Percentiles rank a stretch among this genome's conserved stretches.
Evolutionary conservation across 2,888 invertebrate species (phyloP).

Genomic region (Phaonia tiefii): DNA sequence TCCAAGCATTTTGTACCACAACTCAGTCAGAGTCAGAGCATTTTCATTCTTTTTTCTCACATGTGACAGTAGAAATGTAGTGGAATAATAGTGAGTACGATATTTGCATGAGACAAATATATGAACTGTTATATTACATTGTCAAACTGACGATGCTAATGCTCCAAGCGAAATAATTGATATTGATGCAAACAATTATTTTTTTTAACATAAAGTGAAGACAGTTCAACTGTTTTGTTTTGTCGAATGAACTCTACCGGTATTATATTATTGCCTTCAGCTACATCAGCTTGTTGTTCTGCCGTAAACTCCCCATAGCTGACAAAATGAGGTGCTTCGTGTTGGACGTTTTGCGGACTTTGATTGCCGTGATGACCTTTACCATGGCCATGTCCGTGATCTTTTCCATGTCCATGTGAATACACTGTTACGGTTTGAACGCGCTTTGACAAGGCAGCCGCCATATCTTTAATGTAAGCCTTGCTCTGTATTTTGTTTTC

Average conservation of each 20-base stretch:
- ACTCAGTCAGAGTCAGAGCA: too few species aligned
- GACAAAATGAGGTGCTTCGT: too few species aligned
- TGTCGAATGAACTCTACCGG: conserved; percentile 27
- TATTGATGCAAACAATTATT: too few species aligned
- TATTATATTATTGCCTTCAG: conserved; percentile 70
- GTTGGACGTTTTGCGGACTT: conserved; percentile 23
- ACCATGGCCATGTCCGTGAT: conserved; percentile 60
- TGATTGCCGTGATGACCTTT: conserved; percentile 60
- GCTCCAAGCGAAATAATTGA: too few species aligned
- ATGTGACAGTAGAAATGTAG: too few species aligned
- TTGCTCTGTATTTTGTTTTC: conserved; percentile 72
- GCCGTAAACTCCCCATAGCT: conserved; percentile 72
- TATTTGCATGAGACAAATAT: too few species aligned
- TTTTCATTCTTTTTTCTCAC: too few species aligned
- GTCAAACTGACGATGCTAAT: too few species aligned
- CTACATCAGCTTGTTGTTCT: conserved; percentile 77
- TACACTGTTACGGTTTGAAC: conserved; percentile 79
- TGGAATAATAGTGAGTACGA: too few species aligned
- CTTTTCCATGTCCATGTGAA: conserved; percentile 73
- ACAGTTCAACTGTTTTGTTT: neutral
- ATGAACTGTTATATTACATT: too few species aligned
- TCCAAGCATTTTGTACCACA: too few species aligned
- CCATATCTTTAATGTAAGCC: conserved; percentile 79
- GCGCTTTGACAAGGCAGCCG: conserved; percentile 78
- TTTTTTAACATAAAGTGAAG: neutral